Evolutionary conservation across 2,797 vertebrate genomes (phyloP).

Genomic region (Enteromius mattozi): DNA sequence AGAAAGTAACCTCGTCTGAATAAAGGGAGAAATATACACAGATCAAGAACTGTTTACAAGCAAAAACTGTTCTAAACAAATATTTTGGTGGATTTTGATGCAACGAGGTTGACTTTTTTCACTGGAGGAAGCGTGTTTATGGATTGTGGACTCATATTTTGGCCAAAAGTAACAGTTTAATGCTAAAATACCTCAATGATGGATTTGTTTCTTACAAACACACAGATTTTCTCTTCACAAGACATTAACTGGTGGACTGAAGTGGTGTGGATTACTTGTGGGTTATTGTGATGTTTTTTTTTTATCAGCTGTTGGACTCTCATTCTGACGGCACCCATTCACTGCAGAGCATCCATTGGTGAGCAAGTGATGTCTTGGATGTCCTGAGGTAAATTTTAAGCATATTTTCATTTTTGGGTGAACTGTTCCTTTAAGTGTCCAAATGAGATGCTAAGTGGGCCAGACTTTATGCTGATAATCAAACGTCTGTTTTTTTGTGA

Average conservation of each 20-base stretch:
- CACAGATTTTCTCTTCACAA: not conserved
- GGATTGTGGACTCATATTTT: not conserved
- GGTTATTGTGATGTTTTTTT: not conserved
- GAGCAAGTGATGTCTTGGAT: not conserved
- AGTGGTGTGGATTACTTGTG: not conserved
- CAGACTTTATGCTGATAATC: constrained; percentile 2
- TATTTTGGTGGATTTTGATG: not conserved
- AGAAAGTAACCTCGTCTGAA: not conserved
- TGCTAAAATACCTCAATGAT: not conserved
- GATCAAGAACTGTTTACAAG: not conserved
- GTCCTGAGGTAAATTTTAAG: not conserved
- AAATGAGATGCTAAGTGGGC: not conserved
- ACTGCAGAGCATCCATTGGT: not conserved
- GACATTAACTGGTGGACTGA: not conserved
- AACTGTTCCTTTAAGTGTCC: not conserved
- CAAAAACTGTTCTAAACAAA: not conserved
- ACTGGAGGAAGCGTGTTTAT: not conserved
- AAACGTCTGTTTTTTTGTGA: not conserved
- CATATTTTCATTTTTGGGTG: not conserved
- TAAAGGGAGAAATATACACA: not conserved
- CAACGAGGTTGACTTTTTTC: not conserved
- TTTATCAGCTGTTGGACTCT: not conserved
- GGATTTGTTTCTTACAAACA: not conserved
- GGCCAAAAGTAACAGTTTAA: not conserved
- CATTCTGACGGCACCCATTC: not conserved